phyloP scores from a whole-genome alignment of 2,113 vertebrate species.

The Anthoscopus minutus region DNA sequence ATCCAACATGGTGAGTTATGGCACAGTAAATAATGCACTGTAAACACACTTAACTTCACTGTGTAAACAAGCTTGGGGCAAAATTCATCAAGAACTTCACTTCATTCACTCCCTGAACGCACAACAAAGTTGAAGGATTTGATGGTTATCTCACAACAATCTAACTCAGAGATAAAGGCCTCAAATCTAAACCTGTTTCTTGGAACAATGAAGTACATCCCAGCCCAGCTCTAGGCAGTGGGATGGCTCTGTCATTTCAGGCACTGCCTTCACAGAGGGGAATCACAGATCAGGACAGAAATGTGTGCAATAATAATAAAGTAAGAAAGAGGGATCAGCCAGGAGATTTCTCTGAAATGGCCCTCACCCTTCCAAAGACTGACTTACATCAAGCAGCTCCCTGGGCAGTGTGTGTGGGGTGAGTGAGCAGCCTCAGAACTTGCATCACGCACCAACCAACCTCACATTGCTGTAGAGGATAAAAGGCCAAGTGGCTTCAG shows the following conservation, averaged over 20 bases:
- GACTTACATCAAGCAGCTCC: neutral
- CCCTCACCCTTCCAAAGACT: neutral
- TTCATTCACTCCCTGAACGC: neutral
- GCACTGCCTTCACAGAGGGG: neutral
- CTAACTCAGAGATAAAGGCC: neutral
- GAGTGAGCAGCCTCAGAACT: neutral
- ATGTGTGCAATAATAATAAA: neutral
- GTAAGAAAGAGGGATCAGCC: neutral
- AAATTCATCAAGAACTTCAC: neutral
- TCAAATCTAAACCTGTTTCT: neutral
- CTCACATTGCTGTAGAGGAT: neutral
- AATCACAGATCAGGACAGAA: neutral
- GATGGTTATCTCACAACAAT: neutral
- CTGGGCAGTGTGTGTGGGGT: neutral
- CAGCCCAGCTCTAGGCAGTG: neutral
- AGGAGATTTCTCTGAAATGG: neutral
- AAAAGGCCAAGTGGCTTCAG: neutral
- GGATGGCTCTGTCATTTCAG: neutral
- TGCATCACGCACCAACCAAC: neutral
- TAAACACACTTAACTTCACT: neutral
- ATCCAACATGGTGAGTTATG: neutral
- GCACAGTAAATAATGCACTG: neutral
- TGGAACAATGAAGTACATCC: neutral
- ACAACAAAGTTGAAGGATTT: neutral
- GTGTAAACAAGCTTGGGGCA: neutral